Evolutionary conservation across 2,113 vertebrate genomes (phyloP), one percentile per base, ranked within the genome.

Genomic region (Zosterops lateralis): DNA sequence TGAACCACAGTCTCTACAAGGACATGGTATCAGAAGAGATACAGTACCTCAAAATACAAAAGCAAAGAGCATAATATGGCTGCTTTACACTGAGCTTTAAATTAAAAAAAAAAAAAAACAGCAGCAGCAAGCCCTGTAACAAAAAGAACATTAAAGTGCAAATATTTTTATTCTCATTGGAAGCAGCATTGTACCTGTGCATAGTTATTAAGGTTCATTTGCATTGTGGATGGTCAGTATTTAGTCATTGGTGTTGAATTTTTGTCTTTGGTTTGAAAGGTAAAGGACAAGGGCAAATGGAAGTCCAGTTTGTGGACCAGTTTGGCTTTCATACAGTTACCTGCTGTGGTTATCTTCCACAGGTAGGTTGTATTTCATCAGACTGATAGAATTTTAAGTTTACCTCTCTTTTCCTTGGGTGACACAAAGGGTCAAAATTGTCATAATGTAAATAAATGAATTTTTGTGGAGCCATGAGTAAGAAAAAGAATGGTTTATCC

Each of bases 331-430:
- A 96, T 42, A 97, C 98, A 70, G 53, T 96, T 60, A 99, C 99
- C 32, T 99, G 99, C 96, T 99, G 99, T 97, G 99, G 99, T 42
- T 99, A 98, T 96, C 93, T 99, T 62, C 98, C 99, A 80, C 99
- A 99, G 98, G 98, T 99, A 97, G 94, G 97, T 70, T 80, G 34
- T 81, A 34, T 57, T 95, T 89, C 60, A 73, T 78, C 54, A 65
- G 50, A 60, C 28, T 62, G 32, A 56, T 42, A 58, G 61, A 78
- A 71, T 80, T 85, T 72, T 64, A 87, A 70, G n/a, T 62, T 88
- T 83, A 45, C 34, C 18, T 81, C 53, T 20, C 36, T 94, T 92
- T 83, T 29, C 11, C 11, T 74, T 74, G 6, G 22, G 13, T 92
- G 57, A 62, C 13, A 56, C 22, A 70, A 57, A 64, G 9, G 28